These are phyloP conservation scores for Rattus norvegicus DNA, from an alignment of 2,113 vertebrate genomes.

Conservation along the genomic window DNA sequence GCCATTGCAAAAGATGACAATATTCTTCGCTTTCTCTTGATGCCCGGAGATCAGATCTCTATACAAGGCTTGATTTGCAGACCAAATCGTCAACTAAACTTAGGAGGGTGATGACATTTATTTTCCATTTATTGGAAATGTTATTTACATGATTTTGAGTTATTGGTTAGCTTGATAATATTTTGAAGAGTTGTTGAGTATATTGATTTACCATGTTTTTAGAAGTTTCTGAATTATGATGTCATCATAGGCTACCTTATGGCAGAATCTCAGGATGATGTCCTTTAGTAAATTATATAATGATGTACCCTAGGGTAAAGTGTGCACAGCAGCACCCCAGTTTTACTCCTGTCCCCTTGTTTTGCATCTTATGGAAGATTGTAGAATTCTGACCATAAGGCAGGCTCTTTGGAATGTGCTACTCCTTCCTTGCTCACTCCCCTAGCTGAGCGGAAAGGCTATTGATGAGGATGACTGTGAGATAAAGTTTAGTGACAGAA, in stretches of 20 bases:
- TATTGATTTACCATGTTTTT: neutral
- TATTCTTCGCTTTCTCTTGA: neutral
- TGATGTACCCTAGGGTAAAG: neutral
- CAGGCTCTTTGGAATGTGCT: neutral
- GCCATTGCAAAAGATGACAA: neutral
- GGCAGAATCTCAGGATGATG: neutral
- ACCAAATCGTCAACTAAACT: constrained; percentile 33
- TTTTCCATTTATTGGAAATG: neutral
- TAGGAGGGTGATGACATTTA: neutral
- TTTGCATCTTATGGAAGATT: neutral
- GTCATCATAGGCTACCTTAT: neutral
- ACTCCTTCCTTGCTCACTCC: neutral
- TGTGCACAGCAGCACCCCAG: neutral
- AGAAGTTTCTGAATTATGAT: neutral
- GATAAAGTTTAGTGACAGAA: constrained; percentile 26
- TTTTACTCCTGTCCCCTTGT: neutral
- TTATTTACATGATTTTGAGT: constrained; percentile 17
- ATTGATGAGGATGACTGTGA: neutral
- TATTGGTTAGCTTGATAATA: neutral
- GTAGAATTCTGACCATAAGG: neutral
- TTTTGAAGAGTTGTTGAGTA: neutral
- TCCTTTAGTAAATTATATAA: neutral
- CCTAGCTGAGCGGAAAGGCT: neutral
- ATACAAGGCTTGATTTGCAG: neutral
- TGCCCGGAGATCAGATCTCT: neutral